Conservation (phyloP, 2,797 vertebrate species). For the Smutsia temminckii region DNA sequence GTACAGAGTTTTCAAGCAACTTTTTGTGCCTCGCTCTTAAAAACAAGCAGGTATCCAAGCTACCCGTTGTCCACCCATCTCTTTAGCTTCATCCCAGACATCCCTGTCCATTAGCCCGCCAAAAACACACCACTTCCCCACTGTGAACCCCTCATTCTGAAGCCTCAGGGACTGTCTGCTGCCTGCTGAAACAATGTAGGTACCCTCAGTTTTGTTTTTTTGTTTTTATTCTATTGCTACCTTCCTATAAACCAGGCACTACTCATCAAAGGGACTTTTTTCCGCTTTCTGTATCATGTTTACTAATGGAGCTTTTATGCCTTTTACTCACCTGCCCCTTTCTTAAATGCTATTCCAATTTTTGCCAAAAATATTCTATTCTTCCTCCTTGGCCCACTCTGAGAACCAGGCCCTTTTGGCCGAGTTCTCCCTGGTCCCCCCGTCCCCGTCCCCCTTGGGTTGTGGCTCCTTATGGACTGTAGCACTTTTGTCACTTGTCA, state of each 20-base stretch:
- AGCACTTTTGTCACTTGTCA: not conserved
- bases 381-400: not conserved
- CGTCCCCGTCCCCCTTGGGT: fast-evolving
- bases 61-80: fast-evolving
- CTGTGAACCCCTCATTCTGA: not conserved
- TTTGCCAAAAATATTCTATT: not conserved
- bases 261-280: not conserved
- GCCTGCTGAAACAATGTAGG: not conserved
- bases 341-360: not conserved
- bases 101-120: not conserved
- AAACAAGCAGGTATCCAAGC: not conserved
- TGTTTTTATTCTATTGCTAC: not conserved
- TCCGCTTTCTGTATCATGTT: not conserved
- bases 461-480: not conserved
- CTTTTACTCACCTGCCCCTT: not conserved
- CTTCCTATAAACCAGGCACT: not conserved
- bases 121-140: not conserved
- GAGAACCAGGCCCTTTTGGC: too few species aligned
- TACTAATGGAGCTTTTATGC: not conserved
- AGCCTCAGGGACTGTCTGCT: not conserved
- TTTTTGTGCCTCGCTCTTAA: not conserved
- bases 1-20: not conserved
- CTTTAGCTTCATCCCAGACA: not conserved
- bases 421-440: not conserved
- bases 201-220: not conserved